A percentile compares a stretch with the other conserved stretches of the same genome.
Evolutionary conservation across 2,113 vertebrate genomes (phyloP).

Genomic region (Petaurus breviceps): DNA sequence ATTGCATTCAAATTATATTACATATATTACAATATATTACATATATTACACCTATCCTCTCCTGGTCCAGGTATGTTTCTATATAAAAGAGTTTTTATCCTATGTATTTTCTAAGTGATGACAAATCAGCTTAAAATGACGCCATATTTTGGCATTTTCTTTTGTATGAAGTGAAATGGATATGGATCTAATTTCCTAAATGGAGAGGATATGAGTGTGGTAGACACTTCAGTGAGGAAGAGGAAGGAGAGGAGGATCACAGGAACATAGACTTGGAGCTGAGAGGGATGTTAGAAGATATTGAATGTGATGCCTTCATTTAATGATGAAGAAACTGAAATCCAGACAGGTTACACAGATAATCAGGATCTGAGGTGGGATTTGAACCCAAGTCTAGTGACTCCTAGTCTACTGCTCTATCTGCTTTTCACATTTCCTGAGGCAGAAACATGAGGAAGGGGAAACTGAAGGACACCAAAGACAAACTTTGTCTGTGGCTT

Average conservation of each 20-base stretch:
- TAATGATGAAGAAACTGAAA: background rate
- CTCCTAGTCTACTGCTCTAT: too few relatives aligned
- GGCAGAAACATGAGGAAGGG: background rate
- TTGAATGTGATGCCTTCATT: background rate
- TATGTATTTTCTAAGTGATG: constrained; percentile 15
- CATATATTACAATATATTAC: too few relatives aligned
- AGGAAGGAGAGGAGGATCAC: background rate
- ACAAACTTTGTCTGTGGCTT: background rate
- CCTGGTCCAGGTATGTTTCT: too few relatives aligned
- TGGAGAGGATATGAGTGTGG: background rate
- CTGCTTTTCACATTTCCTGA: too few relatives aligned
- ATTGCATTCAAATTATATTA: too few relatives aligned
- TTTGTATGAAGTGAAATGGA: constrained; percentile 47
- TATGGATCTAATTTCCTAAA: background rate
- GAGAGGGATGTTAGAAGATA: background rate
- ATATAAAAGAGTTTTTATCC: background rate
- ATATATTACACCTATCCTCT: too few relatives aligned
- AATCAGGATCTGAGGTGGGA: background rate
- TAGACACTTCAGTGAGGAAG: background rate
- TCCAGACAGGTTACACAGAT: background rate
- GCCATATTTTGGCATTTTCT: constrained; percentile 8
- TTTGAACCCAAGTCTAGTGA: background rate
- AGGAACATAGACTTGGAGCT: background rate
- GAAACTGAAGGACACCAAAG: background rate
- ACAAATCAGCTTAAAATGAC: constrained; percentile 24